phyloP scores from a whole-genome alignment of 2,113 vertebrate genomes.

The Arvicanthis niloticus region DNA sequence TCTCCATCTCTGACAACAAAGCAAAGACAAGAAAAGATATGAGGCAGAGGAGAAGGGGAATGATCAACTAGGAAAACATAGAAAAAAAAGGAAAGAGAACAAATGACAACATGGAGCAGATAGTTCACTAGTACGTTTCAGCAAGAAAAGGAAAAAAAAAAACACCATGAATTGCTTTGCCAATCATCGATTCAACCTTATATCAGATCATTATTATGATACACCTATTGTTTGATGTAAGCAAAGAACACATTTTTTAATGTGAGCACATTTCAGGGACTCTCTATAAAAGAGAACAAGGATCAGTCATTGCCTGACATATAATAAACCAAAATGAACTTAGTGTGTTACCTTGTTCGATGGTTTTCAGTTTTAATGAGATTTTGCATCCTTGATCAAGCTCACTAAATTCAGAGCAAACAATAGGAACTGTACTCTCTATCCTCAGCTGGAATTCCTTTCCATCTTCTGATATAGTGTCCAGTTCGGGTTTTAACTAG shows the following conservation, averaged over 20 bases:
- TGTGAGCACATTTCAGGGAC: background rate
- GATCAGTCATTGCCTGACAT: background rate
- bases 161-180: background rate
- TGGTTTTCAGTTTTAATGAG: constrained; percentile 87
- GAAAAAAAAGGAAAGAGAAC: background rate
- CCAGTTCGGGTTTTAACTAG: constrained; percentile 89
- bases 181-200: background rate
- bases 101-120: background rate
- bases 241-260: background rate
- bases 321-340: constrained; percentile 24
- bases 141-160: background rate
- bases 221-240: background rate
- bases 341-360: constrained; percentile 87
- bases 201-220: background rate
- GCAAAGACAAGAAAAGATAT: background rate
- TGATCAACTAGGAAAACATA: background rate
- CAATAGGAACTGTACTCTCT: constrained; percentile 92
- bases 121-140: background rate
- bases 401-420: constrained; percentile 86
- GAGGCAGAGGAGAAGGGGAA: background rate
- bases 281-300: background rate
- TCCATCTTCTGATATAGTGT: constrained; percentile 91
- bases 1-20: constrained; percentile 10
- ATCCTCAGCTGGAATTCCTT: constrained; percentile 87
- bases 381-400: constrained; percentile 88